phyloP scores from a whole-genome alignment of 2,888 invertebrate species.

The Oeneis ivallda region DNA sequence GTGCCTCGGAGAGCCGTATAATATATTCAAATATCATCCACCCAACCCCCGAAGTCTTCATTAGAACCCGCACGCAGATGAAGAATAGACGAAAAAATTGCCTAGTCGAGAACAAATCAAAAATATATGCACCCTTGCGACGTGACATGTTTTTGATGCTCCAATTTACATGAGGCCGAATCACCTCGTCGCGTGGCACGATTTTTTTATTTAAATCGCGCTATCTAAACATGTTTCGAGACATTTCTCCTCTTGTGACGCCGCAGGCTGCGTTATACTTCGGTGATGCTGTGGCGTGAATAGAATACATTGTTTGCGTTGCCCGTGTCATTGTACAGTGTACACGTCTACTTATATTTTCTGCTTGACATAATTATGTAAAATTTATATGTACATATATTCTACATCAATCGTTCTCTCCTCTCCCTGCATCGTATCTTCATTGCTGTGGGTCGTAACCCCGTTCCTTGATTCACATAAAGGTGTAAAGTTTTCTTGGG shows the following conservation, averaged over 20 bases:
- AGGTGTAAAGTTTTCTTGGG: no score
- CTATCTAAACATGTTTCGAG: slow-evolving; percentile 75
- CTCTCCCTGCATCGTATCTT: no score
- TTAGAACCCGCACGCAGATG: slow-evolving; percentile 37
- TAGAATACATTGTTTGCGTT: slow-evolving; percentile 41
- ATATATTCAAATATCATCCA: slow-evolving; percentile 35
- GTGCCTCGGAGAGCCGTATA: slow-evolving; percentile 1
- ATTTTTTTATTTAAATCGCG: slow-evolving; percentile 80
- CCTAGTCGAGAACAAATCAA: slow-evolving; percentile 77
- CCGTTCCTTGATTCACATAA: no score
- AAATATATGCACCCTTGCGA: slow-evolving; percentile 81
- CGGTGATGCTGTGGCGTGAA: slow-evolving; percentile 11
- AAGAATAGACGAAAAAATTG: slow-evolving; percentile 67
- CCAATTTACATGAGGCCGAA: slow-evolving; percentile 68
- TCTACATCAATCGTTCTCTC: no score
- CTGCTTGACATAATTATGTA: no score
- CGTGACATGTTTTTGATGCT: slow-evolving; percentile 72
- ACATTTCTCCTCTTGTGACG: slow-evolving; percentile 61
- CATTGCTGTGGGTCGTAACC: no score
- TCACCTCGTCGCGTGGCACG: slow-evolving; percentile 73
- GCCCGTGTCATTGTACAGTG: not conserved
- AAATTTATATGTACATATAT: no score
- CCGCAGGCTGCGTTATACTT: slow-evolving; percentile 39
- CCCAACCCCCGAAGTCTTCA: slow-evolving; percentile 37
- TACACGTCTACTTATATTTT: no score